Percentiles rank a stretch among this genome's conserved stretches.
Evolutionary conservation across 2,113 vertebrate species (phyloP).

Genomic region (Osmerus eperlanus): DNA sequence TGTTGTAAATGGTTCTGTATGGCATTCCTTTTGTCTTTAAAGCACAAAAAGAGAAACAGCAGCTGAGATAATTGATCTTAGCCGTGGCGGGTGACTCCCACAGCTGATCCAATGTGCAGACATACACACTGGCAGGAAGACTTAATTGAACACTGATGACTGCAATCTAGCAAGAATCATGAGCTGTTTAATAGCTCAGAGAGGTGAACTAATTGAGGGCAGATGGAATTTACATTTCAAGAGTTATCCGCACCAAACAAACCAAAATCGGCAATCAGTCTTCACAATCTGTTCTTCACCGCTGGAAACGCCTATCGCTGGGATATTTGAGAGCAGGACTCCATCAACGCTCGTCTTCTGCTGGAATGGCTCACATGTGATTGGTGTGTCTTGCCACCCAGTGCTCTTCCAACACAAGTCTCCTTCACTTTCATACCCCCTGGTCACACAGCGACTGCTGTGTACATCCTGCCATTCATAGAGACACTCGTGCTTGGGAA

Average conservation of each 20-base stretch:
- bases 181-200: conserved; percentile 24
- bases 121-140: conserved; percentile 33
- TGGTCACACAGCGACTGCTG: not conserved
- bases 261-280: not conserved
- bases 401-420: conserved; percentile 18
- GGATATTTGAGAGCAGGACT: not conserved
- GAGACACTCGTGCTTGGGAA: conserved; percentile 36
- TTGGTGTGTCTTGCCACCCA: conserved; percentile 37
- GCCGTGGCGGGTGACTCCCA: too few relatives aligned
- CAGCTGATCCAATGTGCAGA: conserved; percentile 36
- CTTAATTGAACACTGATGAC: conserved; percentile 48
- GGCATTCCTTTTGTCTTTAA: too few relatives aligned
- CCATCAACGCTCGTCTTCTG: conserved; percentile 16
- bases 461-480: conserved; percentile 36
- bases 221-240: conserved; percentile 26
- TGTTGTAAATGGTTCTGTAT: too few relatives aligned
- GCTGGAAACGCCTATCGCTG: conserved; percentile 7
- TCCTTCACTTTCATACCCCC: not conserved
- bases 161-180: conserved; percentile 43
- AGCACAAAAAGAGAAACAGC: too few relatives aligned
- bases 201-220: conserved; percentile 12
- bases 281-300: not conserved
- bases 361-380: conserved; percentile 23
- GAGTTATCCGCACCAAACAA: conserved; percentile 11
- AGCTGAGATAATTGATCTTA: too few relatives aligned